Evolutionary conservation across 2,797 vertebrate species (phyloP).

Genomic region (Zenarchopterus dispar): DNA sequence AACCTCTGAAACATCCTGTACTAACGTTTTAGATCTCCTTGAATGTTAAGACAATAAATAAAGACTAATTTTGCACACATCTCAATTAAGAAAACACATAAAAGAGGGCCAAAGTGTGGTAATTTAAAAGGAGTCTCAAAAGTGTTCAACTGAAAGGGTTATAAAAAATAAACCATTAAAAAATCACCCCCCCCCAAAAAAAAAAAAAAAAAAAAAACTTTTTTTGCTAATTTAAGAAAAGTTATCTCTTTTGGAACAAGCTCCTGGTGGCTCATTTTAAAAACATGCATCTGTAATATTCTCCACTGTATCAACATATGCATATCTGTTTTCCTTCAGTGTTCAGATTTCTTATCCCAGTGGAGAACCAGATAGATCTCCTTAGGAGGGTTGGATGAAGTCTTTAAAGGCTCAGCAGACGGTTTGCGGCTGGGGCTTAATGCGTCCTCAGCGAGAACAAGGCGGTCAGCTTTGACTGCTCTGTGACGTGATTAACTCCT

Average conservation of each 20-base stretch:
- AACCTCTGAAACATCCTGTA: not conserved
- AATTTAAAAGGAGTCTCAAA: not conserved
- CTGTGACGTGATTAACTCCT: conserved; percentile 46
- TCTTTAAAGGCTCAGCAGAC: conserved; percentile 50
- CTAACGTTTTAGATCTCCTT: not conserved
- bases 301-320: no score
- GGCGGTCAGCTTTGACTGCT: conserved; percentile 35
- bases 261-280: no score
- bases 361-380: not conserved
- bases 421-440: conserved; percentile 35
- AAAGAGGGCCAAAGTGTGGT: not conserved
- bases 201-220: no score
- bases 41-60: no score
- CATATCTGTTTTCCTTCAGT: no score
- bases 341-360: not conserved
- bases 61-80: no score
- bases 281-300: no score
- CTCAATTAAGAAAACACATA: not conserved
- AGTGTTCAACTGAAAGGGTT: not conserved
- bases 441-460: conserved; percentile 29
- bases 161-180: no score
- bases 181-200: no score
- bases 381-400: conserved; percentile 11
- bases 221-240: not conserved
- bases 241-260: not conserved